A percentile compares a stretch with the other conserved stretches of the same genome.
Conservation (phyloP, 2,888 invertebrate species). For the Athetis lepigone region DNA sequence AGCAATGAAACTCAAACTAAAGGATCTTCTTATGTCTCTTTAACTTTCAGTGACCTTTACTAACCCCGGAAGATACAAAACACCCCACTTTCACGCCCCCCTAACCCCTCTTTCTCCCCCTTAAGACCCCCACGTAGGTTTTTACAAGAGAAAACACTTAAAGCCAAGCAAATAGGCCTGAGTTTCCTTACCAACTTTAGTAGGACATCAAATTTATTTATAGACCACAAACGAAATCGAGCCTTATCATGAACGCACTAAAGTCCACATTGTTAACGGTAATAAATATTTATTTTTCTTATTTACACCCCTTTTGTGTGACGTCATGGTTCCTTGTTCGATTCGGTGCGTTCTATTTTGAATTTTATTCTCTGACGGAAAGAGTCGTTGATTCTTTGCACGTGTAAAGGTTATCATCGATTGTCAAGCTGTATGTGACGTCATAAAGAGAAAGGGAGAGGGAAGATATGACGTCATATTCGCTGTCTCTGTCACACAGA, state of each 20-base stretch:
- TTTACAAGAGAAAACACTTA: conserved; percentile 62
- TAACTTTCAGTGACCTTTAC: conserved; percentile 15
- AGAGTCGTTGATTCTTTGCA: conserved; percentile 25
- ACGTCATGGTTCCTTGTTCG: conserved; percentile 52
- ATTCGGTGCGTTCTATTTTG: conserved; percentile 10
- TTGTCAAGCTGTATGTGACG: conserved; percentile 59
- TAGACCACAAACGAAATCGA: conserved; percentile 52
- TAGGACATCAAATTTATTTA: conserved; percentile 60
- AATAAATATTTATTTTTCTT: conserved; percentile 49
- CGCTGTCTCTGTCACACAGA: conserved; percentile 58
- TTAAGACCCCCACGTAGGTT: conserved; percentile 29
- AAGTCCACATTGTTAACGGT: conserved; percentile 27
- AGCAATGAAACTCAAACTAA: conserved; percentile 12
- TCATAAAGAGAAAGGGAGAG: conserved; percentile 66
- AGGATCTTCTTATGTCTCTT: conserved; percentile 5
- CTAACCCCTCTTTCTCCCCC: too few relatives aligned
- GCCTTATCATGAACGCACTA: conserved; percentile 39
- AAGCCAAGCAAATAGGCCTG: conserved; percentile 54
- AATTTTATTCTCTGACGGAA: not conserved
- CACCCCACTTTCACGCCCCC: conserved; percentile 5
- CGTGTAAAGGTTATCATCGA: conserved; percentile 47
- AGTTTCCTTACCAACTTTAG: conserved; percentile 50
- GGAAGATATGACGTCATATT: conserved; percentile 70
- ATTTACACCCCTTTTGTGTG: conserved; percentile 54
- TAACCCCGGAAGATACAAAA: conserved; percentile 49